Conservation (phyloP, 2,888 invertebrate species). For the Ormyrus pomaceus region DNA sequence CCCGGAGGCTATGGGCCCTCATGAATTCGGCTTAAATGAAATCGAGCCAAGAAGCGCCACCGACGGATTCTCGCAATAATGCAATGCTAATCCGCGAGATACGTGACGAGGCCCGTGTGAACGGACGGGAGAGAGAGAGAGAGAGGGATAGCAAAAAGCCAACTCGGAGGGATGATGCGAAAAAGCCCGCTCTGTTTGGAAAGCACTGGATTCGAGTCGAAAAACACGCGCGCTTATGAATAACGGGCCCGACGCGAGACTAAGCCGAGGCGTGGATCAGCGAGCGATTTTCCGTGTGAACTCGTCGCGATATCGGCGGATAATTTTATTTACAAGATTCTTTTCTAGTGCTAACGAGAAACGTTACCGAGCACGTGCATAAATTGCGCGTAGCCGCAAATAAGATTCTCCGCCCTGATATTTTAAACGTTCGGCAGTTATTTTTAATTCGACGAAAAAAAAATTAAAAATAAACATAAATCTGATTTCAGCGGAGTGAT, state of each 20-base stretch:
- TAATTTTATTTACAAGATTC: too few relatives aligned
- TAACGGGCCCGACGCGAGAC: not conserved
- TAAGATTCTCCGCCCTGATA: too few relatives aligned
- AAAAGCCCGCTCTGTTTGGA: conserved; percentile 30
- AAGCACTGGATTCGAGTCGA: conserved; percentile 40
- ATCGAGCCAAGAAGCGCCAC: conserved; percentile 67
- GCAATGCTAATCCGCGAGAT: conserved; percentile 73
- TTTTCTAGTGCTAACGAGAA: too few relatives aligned
- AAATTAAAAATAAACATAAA: not conserved
- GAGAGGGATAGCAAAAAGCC: conserved; percentile 16
- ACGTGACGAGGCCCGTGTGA: conserved; percentile 56
- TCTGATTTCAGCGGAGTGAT: conserved; percentile 70
- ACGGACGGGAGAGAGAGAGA: not conserved
- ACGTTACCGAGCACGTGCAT: too few relatives aligned
- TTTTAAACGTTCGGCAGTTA: too few relatives aligned
- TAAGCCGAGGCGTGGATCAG: too few relatives aligned
- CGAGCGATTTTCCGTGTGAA: too few relatives aligned
- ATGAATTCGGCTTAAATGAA: conserved; percentile 76
- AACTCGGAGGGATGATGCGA: conserved; percentile 7
- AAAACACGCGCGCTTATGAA: conserved; percentile 30
- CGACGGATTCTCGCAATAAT: conserved; percentile 62
- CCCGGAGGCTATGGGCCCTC: conserved; percentile 65
- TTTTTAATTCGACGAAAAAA: too few relatives aligned
- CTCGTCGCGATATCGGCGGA: too few relatives aligned
- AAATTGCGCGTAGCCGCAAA: too few relatives aligned